A percentile compares a stretch with the other conserved stretches of the same genome.
Evolutionary conservation across 2,113 vertebrate species (phyloP).

Genomic region (Pterophyllum scalare): DNA sequence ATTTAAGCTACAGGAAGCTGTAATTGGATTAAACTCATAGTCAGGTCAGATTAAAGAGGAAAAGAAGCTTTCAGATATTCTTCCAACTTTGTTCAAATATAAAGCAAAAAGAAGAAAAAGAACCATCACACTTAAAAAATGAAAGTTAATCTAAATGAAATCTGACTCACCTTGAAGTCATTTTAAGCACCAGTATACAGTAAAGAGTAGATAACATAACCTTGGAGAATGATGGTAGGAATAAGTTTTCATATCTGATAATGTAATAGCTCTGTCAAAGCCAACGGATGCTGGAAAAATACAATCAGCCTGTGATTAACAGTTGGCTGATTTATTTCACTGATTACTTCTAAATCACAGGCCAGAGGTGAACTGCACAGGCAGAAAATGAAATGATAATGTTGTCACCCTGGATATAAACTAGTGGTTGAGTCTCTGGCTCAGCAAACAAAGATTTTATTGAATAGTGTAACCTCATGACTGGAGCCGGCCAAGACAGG

Average conservation of each 20-base stretch:
- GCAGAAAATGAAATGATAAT: slow-evolving; percentile 4
- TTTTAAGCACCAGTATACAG: slow-evolving; percentile 23
- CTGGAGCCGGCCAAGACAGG: slow-evolving; percentile 18
- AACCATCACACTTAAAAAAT: slow-evolving; percentile 25
- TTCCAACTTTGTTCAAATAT: slow-evolving; percentile 12
- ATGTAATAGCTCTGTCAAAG: slow-evolving; percentile 55
- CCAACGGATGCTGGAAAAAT: slow-evolving; percentile 24
- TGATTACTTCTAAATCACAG: slow-evolving; percentile 38
- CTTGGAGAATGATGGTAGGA: slow-evolving; percentile 33
- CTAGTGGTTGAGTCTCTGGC: slow-evolving; percentile 1
- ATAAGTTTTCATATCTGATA: slow-evolving; percentile 57
- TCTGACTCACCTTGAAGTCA: slow-evolving; percentile 64
- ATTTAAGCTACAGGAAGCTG: neutral
- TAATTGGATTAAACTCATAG: neutral
- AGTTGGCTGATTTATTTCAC: slow-evolving; percentile 45
- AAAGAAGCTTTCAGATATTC: slow-evolving; percentile 7
- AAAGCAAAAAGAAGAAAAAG: slow-evolving; percentile 10
- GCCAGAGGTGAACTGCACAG: slow-evolving; percentile 22
- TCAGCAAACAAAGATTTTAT: slow-evolving; percentile 42
- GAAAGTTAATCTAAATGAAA: slow-evolving; percentile 78
- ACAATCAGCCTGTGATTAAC: slow-evolving; percentile 54
- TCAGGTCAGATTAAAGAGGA: neutral
- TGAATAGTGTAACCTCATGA: slow-evolving; percentile 31
- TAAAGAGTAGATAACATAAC: slow-evolving; percentile 47
- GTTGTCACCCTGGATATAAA: slow-evolving; percentile 3